These are phyloP conservation scores for Antigone vipio DNA, from an alignment of 2,113 vertebrate species.

Conservation along the genomic window DNA sequence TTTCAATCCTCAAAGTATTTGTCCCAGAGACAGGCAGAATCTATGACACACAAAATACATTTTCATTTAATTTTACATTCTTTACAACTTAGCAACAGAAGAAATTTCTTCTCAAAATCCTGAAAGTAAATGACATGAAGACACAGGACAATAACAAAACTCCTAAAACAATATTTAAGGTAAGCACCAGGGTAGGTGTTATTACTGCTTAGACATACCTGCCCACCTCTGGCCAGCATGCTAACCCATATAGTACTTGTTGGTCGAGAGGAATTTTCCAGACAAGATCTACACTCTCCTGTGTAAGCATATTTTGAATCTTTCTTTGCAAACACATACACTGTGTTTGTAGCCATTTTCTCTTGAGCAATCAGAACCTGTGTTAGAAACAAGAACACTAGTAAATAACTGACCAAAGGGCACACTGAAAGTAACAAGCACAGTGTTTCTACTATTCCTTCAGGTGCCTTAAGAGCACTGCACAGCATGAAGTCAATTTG, in stretches of 20 bases:
- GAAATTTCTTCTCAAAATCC: neutral
- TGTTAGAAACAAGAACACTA: neutral
- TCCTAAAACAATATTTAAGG: neutral
- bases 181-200: neutral
- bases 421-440: neutral
- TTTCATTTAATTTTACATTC: neutral
- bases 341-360: constrained; percentile 99
- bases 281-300: constrained; percentile 92
- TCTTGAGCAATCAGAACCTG: constrained; percentile 98
- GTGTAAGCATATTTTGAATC: constrained; percentile 99
- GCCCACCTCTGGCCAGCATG: constrained; percentile 98
- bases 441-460: neutral
- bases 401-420: neutral
- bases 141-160: neutral
- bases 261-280: constrained; percentile 97
- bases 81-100: neutral
- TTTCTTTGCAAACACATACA: constrained; percentile 98
- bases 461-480: neutral
- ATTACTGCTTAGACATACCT: constrained; percentile 75
- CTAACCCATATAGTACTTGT: constrained; percentile 99
- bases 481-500: neutral
- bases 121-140: neutral
- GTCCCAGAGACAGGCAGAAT: neutral
- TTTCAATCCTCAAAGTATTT: neutral
- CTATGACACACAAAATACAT: neutral